A percentile compares a stretch with the other conserved stretches of the same genome.
Evolutionary conservation across 2,888 invertebrate genomes (phyloP).

Genomic region (Sisyra terminalis): DNA sequence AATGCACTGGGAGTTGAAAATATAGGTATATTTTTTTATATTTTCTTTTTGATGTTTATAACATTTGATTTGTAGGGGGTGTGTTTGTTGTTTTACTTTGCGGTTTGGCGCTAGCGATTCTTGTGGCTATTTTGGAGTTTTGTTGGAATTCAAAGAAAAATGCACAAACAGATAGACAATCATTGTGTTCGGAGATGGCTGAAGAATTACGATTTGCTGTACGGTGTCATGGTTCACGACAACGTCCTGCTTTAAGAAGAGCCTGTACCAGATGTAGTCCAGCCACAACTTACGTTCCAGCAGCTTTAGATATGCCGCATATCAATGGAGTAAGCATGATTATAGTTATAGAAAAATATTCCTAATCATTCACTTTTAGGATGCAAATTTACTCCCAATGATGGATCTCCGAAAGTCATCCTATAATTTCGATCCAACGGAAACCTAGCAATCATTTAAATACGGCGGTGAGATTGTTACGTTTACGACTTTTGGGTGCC

Average conservation of each 20-base stretch:
- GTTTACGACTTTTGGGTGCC: not conserved
- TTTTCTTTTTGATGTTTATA: not conserved
- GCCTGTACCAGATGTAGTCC: constrained; percentile 57
- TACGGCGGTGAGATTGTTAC: constrained; percentile 14
- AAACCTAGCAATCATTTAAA: constrained; percentile 31
- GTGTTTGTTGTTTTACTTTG: constrained; percentile 93
- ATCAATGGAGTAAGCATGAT: constrained; percentile 30
- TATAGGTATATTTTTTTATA: constrained; percentile 39
- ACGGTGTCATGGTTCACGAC: constrained; percentile 68
- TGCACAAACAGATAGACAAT: constrained; percentile 67
- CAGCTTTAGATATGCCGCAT: constrained; percentile 35
- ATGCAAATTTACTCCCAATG: constrained; percentile 44
- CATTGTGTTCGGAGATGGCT: constrained; percentile 86
- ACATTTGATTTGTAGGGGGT: constrained; percentile 41
- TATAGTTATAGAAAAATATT: no score
- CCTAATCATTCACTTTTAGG: constrained; percentile 24
- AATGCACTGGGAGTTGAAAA: constrained; percentile 84
- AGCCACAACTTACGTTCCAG: constrained; percentile 57
- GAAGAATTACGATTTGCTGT: constrained; percentile 85
- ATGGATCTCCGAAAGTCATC: constrained; percentile 46
- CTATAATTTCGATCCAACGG: constrained; percentile 36
- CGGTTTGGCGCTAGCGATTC: constrained; percentile 76
- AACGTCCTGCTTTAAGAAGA: constrained; percentile 61
- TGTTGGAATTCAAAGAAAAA: constrained; percentile 88
- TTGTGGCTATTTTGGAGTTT: constrained; percentile 87